Base-by-base conservation (phyloP, 2,113 vertebrate genomes). In the Gorilla gorilla region DNA sequence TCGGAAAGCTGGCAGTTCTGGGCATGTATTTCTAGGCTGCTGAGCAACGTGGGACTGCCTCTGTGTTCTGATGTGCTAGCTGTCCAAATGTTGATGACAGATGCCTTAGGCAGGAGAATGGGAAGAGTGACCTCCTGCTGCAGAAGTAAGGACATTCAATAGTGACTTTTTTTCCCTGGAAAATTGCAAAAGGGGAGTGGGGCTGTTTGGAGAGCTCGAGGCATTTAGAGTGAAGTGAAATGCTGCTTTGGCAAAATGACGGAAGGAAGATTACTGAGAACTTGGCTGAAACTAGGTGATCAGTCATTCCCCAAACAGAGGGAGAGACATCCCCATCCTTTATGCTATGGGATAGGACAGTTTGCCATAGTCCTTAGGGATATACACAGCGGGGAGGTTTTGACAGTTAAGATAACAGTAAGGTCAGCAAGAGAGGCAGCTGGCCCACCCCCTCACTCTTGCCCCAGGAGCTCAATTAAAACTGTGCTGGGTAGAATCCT, bases 11-110 rank as follows among this genome's bases (percentile, higher is more conserved):
- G 86, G 96, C 79, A 52, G 59, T 64, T 90, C 84, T 57, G 59
- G 94, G 89, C 68, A 30, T 70, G 38, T 50, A 12, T 96, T 95
- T 93, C 61, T 66, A 76, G 93, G 80, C 95, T 22, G 68, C 88
- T 70, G 78, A 96, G 70, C 82, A 57, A 7, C 9, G 27, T 72
- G 90, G 73, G 64, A n/a, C 78, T 78, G 64, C 80, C 59, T 14
- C 92, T 88, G 89, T 90, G 75, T 86, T 91, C 89, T 27, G 91
- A 87, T 89, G 45, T 76, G 82, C 93, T 91, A 2, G 68, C 86
- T 86, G 45, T 87, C 93, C 82, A 76, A 61, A 83, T 55, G 94
- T 43, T 94, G 72, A 70, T 2, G 2, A 82, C 72, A 93, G 93
- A 83, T 96, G 93, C 84, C 52, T 20, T 12, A 61, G 87, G 79